Conservation (phyloP, 2,888 invertebrate species). For the Machimus atricapillus region DNA sequence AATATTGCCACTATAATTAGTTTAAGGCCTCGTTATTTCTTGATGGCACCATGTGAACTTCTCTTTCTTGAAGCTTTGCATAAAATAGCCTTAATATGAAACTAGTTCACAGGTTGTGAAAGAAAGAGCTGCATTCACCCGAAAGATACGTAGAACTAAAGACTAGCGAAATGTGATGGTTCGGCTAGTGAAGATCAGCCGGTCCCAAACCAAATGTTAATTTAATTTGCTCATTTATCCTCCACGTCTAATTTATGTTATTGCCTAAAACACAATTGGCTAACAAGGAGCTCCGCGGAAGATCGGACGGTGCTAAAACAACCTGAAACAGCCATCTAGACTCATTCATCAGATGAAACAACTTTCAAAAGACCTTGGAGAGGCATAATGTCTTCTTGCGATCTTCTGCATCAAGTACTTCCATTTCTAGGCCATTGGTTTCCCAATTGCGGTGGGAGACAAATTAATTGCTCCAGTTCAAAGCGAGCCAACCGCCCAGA, state of each 20-base stretch:
- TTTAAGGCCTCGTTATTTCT: slow-evolving; percentile 3
- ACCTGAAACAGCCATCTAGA: not conserved
- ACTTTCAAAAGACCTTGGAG: slow-evolving; percentile 24
- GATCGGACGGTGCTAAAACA: not conserved
- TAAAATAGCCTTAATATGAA: not conserved
- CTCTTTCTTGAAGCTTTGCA: not conserved
- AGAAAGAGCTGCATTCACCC: not conserved
- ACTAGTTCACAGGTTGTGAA: slow-evolving; percentile 4
- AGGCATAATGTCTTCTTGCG: not conserved
- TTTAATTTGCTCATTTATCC: slow-evolving; percentile 9
- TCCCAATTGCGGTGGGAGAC: slow-evolving; percentile 5
- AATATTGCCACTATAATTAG: not conserved
- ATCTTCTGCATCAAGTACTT: slow-evolving; percentile 5
- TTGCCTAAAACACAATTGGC: slow-evolving; percentile 4
- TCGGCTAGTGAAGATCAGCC: not conserved
- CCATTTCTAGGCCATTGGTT: slow-evolving; percentile 2
- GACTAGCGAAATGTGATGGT: not conserved
- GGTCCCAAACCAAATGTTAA: slow-evolving; percentile 6
- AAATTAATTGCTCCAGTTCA: slow-evolving; percentile 12
- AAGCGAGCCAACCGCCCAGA: not conserved
- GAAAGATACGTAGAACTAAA: not conserved
- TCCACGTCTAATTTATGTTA: slow-evolving; percentile 2
- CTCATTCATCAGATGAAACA: not conserved
- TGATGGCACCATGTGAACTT: not conserved
- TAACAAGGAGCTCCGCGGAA: not conserved